Evolutionary conservation across 2,113 vertebrate genomes (phyloP), one percentile per base, ranked within the genome.

Genomic region (Oenanthe melanoleuca): DNA sequence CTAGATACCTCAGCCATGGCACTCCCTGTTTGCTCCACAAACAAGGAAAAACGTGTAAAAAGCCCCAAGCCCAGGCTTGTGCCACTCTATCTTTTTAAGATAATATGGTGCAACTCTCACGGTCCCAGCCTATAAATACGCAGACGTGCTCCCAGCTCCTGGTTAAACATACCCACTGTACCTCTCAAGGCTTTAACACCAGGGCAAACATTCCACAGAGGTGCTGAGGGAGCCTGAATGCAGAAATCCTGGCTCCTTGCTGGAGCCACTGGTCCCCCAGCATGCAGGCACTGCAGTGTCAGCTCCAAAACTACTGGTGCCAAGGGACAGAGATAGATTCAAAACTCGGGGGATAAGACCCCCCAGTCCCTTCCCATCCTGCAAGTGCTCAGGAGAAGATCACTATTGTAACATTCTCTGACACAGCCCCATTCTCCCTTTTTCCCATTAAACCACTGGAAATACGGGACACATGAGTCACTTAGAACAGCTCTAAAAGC

Each of bases 51-150:
- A 77, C 14, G 26, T 12, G 19, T 57, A 37, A 94, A 91, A 89
- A 15, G 0, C 5, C 4, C 26, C 1, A 1, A 78, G 42, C n/a
- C n/a, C 22, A 7, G 22, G n/a, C 25, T 93, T 3, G 3, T 28
- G 40, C 24, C 47, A 65, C 25, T 47, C 37, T 80, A 29, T 87
- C 69, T 87, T 77, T 70, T 80, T 33, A 78, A 45, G 84, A 61
- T 56, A 82, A 40, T 24, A 33, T 4, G 1, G 25, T 42, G 38
- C 71, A 84, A 19, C 22, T 78, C 52, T 73, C 60, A 84, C 0
- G 0, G 18, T 49, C 13, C 31, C 45, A 60, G 67, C 16, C 72
- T 84, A 31, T 73, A 78, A 94, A 80, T 20, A 86, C 22, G 5
- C 24, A 83, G 72, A 86, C 2, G 0, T 60, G 57, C 67, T 80